These are phyloP conservation scores for Yponomeuta plumbellus DNA, from an alignment of 2,888 invertebrate genomes.

Conservation along the genomic window DNA sequence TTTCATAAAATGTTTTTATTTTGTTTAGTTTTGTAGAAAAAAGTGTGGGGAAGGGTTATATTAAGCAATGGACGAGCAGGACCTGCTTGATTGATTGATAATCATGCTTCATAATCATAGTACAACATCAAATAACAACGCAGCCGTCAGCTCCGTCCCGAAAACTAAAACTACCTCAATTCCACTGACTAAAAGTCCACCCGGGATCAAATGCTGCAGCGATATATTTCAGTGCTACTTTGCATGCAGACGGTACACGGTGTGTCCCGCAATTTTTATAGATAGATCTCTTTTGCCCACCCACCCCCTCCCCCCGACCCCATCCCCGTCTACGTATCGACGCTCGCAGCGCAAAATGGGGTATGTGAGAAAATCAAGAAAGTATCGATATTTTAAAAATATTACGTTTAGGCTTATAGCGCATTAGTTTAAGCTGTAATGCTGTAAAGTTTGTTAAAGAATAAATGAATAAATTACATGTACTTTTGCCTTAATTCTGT, in stretches of 20 bases:
- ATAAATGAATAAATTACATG: too few relatives aligned
- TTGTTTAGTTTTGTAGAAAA: too few relatives aligned
- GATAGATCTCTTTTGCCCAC: slow-evolving; percentile 22
- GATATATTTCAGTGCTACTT: slow-evolving; percentile 20
- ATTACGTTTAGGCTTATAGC: too few relatives aligned
- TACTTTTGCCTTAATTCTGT: too few relatives aligned
- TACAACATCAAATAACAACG: background rate
- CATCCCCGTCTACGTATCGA: slow-evolving; percentile 29
- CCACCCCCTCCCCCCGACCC: slow-evolving; percentile 20
- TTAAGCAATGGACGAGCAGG: too few relatives aligned
- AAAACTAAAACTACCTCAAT: slow-evolving; percentile 10
- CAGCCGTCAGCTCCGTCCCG: background rate
- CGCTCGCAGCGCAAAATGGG: background rate
- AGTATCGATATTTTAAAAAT: too few relatives aligned
- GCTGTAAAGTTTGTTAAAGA: too few relatives aligned
- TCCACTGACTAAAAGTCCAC: slow-evolving; percentile 3
- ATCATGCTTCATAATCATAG: too few relatives aligned
- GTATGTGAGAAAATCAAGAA: background rate
- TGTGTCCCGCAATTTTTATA: slow-evolving; percentile 24
- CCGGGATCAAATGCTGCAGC: slow-evolving; percentile 15
- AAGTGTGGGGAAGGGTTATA: too few relatives aligned
- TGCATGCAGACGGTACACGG: slow-evolving; percentile 22
- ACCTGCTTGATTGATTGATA: too few relatives aligned
- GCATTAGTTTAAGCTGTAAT: too few relatives aligned
- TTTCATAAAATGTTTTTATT: too few relatives aligned